These are phyloP conservation scores for Gadopsis marmoratus DNA, from an alignment of 2,797 vertebrate genomes.

Conservation along the genomic window DNA sequence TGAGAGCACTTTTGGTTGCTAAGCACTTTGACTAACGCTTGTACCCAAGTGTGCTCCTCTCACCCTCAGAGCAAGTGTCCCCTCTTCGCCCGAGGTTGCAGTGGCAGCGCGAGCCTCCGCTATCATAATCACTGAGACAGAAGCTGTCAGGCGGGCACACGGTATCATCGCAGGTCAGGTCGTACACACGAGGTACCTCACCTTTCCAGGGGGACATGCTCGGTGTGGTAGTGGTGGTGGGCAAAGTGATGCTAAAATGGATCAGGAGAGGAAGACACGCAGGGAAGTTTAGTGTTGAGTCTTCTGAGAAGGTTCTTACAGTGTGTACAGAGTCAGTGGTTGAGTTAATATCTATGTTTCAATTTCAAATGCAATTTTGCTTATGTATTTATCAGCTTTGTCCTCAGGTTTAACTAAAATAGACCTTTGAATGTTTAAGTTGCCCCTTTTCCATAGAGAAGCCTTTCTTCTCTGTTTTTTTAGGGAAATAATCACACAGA, in stretches of 20 bases:
- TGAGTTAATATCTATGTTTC: not conserved
- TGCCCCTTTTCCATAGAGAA: not conserved
- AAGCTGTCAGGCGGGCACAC: slow-evolving; percentile 93
- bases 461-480: not conserved
- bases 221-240: slow-evolving; percentile 52
- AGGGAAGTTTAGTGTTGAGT: not conserved
- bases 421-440: slow-evolving; percentile 12
- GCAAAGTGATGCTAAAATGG: slow-evolving; percentile 45
- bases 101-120: slow-evolving; percentile 91
- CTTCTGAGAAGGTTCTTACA: not conserved
- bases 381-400: not conserved
- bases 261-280: slow-evolving; percentile 8
- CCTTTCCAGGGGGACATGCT: slow-evolving; percentile 74
- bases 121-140: slow-evolving; percentile 90
- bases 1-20: too few species aligned
- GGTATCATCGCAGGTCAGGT: slow-evolving; percentile 89
- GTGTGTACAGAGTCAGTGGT: not conserved
- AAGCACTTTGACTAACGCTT: not conserved
- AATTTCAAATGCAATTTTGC: not conserved
- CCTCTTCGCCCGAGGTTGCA: slow-evolving; percentile 93
- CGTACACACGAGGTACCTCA: slow-evolving; percentile 82
- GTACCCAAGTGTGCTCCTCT: slow-evolving; percentile 7
- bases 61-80: slow-evolving; percentile 89
- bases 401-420: not conserved
- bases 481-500: not conserved